Base-by-base conservation (phyloP, 2,113 vertebrate genomes). In the Gnathonemus echidnorhynchus region DNA sequence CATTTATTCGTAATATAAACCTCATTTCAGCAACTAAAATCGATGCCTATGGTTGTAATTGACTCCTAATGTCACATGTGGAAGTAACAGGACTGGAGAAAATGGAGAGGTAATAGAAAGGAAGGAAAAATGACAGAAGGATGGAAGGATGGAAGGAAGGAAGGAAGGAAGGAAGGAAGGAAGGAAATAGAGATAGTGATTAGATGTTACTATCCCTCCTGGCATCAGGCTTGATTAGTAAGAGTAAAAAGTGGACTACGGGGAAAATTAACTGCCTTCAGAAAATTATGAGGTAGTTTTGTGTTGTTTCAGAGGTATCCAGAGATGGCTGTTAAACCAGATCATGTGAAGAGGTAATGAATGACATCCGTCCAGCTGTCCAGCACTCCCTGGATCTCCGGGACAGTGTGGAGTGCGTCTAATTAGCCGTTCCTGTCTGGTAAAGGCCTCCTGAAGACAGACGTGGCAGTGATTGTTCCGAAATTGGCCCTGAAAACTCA, bases 401-500 rank as follows among this genome's bases (percentile, higher is more conserved):
- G 6, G 31, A 88, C 31, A 62, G 56, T 21, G 39, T 66, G 31
- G 10, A 87, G 31, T 35, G 48, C 2, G 11, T 5, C 48, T 35
- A 31, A 87, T 52, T 87, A 53, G 27, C 86, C 3, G 5, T 31
- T 53, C n/a, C 48, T 53, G 86, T 87, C n/a, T 27, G 45, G 50
- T 56, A 6, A 87, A 88, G 87, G 27, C 58, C 58, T 17, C 42
- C 19, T n/a, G 13, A 74, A 56, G 42, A n/a, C 88, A 88, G 45
- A 7, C 39, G 6, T 0, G 6, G 21, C 45, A 56, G 58, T 70
- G 42, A 88, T 70, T 74, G 50, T 27, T 53, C 3, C 3, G 86
- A 35, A 53, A 85, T 85, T 85, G 21, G 42, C 39, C 45, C 39
- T 48, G 31, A 31, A 93, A 92, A 93, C 94, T 87, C 89, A 91